A percentile compares a stretch with the other conserved stretches of the same genome.
These are phyloP conservation scores for Alligator mississippiensis DNA, from an alignment of 2,113 vertebrate genomes.

Conservation along the genomic window DNA sequence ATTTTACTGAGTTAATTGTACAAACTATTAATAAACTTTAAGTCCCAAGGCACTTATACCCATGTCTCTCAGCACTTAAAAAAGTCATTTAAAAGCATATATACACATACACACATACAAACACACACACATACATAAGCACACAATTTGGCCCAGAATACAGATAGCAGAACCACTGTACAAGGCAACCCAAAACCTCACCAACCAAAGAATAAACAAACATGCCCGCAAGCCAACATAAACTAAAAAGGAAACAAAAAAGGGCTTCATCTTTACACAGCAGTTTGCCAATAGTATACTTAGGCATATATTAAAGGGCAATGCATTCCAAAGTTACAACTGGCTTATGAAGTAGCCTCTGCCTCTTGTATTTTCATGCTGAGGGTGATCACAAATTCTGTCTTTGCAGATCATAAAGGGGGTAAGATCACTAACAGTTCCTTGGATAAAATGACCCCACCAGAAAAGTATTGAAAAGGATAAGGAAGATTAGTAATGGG, in stretches of 20 bases:
- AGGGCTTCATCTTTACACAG: not conserved
- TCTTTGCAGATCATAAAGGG: not conserved
- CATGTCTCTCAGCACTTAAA: not conserved
- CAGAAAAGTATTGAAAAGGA: not conserved
- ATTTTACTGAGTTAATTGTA: not conserved
- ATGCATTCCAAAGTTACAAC: not conserved
- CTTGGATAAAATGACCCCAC: not conserved
- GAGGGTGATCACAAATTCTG: not conserved
- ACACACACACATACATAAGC: not conserved
- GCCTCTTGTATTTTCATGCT: not conserved
- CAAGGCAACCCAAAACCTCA: not conserved
- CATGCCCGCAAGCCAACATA: not conserved
- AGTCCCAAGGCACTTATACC: not conserved
- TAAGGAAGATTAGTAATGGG: not conserved
- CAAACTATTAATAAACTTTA: not conserved
- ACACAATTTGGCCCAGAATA: not conserved
- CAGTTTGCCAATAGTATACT: not conserved
- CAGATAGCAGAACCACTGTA: not conserved
- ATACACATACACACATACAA: not conserved
- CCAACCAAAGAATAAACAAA: conserved; percentile 13
- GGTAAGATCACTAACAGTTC: too few relatives aligned
- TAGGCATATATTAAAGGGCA: not conserved
- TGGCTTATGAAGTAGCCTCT: not conserved
- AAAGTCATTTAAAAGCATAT: not conserved
- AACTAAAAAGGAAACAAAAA: not conserved